Base-by-base conservation (phyloP, 2,113 vertebrate species). In the Sceloporus tristichus region DNA sequence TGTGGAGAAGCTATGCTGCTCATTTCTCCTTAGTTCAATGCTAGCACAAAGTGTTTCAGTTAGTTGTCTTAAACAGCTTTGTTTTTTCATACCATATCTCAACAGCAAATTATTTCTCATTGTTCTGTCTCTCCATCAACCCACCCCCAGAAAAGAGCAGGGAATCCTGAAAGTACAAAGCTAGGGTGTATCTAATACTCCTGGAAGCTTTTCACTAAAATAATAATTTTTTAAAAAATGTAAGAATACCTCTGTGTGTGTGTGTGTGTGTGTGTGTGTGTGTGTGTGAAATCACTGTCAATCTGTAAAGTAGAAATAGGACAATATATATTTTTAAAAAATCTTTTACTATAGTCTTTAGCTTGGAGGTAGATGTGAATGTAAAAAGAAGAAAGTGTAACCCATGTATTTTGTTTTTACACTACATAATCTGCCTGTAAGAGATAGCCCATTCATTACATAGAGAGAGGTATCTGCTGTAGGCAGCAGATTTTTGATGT, bases 1-100 rank as follows among this genome's bases (percentile, higher is more conserved):
- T 85, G 89, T 56, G 62, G 89, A 80, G 79, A 91, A 86, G 62
- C 54, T 73, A 90, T 29, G 74, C 73, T 80, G 83, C 27, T 88
- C 80, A 65, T 85, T 88, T 70, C 59, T 25, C 70, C 27, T 53
- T 68, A 88, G 40, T 14, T 19, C 56, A 68, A 2, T 54, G 42
- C 13, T 87, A 13, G 23, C 1, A 14, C 91, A 65, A 34, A 93
- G 78, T 71, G 48, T 40, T 42, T 91, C 76, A 53, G 82, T 79
- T 75, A 54, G 29, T 14, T 6, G 71, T 70, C 21, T 82, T n/a
- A 74, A 87, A 86, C n/a, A 81, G 13, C 25, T 1, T 9, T 59
- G 9, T 73, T 14, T 74, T 89, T 91, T 71, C 18, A 71, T 42
- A 79, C 78, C 34, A 40, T 18, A 34, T 9, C 13, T 79, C 6